Evolutionary conservation across 1,140 invertebrate genomes (phyloP), one percentile per base, ranked within the genome.

Genomic region (Homarus americanus): DNA sequence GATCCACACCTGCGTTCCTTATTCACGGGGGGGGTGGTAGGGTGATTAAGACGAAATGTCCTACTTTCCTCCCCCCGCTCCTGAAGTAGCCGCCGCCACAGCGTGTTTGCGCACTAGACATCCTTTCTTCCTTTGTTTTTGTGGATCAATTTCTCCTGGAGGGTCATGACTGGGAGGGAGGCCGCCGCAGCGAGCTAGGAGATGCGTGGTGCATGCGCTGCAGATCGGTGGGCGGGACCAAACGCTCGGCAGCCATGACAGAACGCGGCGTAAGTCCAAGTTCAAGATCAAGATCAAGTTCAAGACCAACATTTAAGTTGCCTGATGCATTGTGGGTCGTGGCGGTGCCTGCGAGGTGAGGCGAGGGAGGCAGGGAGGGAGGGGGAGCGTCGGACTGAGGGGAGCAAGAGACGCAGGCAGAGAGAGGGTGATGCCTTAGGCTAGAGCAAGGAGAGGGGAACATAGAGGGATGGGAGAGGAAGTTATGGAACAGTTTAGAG

Each of bases 281-380:
- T 80, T 80, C 78, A 76, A 76, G 73, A 76, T 40, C 73, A 80
- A 80, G 78, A 80, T 80, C 78, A 80, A 80, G 78, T 80, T 80
- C 78, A 80, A 80, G 78, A 80, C 78, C 78, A 80, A 17, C n/a
- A 80, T 80, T 80, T 80, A 80, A 80, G 78, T 53, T 80, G 78
- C 78, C 78, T 80, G 78, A 41, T 80, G 78, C 41, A 53, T 34
- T 80, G 41, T 53, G 41, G 78, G 78, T 32, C n/a, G 44, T 5
- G 24, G 76, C 4, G 75, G 41, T 80, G 78, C 41, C 34, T 80
- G 44, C 53, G 44, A 78, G 40, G n/a, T 20, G 53, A n/a, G 79
- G 79, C 32, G 79, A 82, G 63, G 10, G 49, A 63, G 79, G 34
- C 49, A 24, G 28, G 79, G 78, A n/a, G 66, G 32, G 41, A 41